phyloP scores from a whole-genome alignment of 2,797 vertebrate species.

The Acomys russatus region DNA sequence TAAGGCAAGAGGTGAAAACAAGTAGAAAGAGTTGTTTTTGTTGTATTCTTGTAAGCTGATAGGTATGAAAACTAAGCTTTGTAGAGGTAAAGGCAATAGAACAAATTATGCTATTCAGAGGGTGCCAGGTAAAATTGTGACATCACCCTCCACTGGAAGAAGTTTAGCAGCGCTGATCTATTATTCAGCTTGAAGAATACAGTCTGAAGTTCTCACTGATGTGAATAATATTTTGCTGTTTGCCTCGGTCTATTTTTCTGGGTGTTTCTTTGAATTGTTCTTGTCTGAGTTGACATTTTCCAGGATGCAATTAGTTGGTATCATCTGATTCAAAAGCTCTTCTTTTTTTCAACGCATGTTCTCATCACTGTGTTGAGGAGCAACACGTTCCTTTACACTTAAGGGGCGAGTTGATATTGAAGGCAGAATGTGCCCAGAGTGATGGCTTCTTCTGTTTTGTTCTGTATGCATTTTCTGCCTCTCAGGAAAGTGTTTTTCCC shows the following conservation, averaged over 20 bases:
- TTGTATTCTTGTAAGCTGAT: constrained; percentile 21
- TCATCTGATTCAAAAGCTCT: constrained; percentile 43
- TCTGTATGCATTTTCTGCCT: neutral
- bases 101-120: neutral
- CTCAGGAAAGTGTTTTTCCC: constrained; percentile 44
- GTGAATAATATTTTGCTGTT: constrained; percentile 52
- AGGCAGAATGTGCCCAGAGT: neutral
- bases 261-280: constrained; percentile 65
- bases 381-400: constrained; percentile 4
- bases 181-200: neutral
- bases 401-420: neutral
- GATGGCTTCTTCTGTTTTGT: neutral
- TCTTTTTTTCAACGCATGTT: constrained; percentile 56
- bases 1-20: neutral
- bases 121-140: neutral
- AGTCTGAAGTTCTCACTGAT: constrained; percentile 15
- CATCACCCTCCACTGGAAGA: constrained; percentile 6
- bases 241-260: neutral
- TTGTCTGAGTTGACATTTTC: constrained; percentile 68
- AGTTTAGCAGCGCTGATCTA: neutral
- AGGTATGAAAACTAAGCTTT: constrained; percentile 46
- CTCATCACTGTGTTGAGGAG: neutral
- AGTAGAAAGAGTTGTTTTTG: neutral
- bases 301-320: constrained; percentile 55
- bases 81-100: neutral